Percentiles rank a stretch among this genome's conserved stretches.
phyloP scores from a whole-genome alignment of 2,888 invertebrate genomes.

The Chrysopilus asiliformis region DNA sequence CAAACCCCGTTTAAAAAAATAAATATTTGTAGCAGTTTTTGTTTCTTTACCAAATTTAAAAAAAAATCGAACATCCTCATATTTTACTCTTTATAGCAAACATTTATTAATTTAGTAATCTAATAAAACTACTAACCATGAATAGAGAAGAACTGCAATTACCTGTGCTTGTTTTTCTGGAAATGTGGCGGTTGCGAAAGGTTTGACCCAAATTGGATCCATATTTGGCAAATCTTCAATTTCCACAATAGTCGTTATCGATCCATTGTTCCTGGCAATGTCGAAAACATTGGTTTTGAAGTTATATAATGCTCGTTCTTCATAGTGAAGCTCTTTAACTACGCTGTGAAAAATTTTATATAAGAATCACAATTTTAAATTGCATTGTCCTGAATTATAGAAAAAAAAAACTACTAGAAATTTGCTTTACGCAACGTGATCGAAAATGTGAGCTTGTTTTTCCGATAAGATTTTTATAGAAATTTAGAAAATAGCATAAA shows the following conservation, averaged over 20 bases:
- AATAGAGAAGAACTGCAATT: constrained; percentile 5
- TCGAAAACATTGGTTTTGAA: constrained; percentile 43
- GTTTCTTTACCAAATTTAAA: no score
- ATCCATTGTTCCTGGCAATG: constrained; percentile 23
- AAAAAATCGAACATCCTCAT: no score
- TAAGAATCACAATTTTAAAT: no score
- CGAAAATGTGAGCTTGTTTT: no score
- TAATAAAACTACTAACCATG: no score
- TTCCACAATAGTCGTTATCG: constrained; percentile 40
- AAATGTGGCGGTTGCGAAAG: constrained; percentile 43
- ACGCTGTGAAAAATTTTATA: constrained; percentile 11
- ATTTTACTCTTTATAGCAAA: no score
- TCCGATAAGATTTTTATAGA: no score
- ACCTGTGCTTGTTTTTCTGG: constrained; percentile 38
- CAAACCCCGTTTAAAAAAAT: no score
- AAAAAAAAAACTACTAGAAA: not conserved
- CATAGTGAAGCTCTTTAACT: constrained; percentile 33
- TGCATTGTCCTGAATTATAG: not conserved
- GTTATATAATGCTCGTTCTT: constrained; percentile 40
- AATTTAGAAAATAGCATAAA: no score
- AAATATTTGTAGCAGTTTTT: not conserved
- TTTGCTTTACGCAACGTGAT: no score
- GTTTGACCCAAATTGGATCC: constrained; percentile 45
- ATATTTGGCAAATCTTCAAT: constrained; percentile 45
- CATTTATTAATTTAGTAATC: no score